Evolutionary conservation across 2,888 invertebrate species (phyloP), one percentile per base, ranked within the genome.

Genomic region (Ophion obscuratus): DNA sequence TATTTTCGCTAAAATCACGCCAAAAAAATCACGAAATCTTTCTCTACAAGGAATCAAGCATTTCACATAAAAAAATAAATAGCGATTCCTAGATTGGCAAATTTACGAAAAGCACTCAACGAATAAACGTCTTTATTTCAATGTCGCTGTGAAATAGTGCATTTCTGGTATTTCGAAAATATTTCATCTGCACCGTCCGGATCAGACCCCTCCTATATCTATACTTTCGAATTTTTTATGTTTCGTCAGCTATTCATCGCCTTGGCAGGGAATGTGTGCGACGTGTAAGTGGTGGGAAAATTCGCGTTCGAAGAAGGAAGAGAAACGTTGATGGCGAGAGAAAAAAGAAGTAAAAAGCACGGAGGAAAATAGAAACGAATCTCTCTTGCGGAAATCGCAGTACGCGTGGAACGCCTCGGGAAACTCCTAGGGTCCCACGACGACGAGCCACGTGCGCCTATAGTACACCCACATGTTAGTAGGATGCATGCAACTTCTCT

Each of bases 371-470:
- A 76, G 66, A 75, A 75, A 62, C 74, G 74, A 62, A 62, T 62
- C 27, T 44, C 61, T 79, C 70, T 68, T 27, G 68, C 79, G 61
- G 47, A 70, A 70, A 70, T 53, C 31, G 66, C 66, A 53, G 47
- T 70, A 70, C 7, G 57, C 67, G 62, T 66, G 68, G 68, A 31
- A 36, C 57, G 67, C 68, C 20, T 78, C 78, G 40, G 68, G 78
- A 70, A 44, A 44, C 64, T 80, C 27, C n/a, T 61, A 31, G 61
- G 79, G 70, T 85, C 85, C 82, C 85, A 40, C 40, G 40, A 85
- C 85, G 85, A 78, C 67, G 74, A 78, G 62, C 80, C 71, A 67
- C 78, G 75, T 74, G 83, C 78, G 78, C 78, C 78, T 66, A 47
- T 66, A 47, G 70, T 76, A 66, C 73, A 74, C 81, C 73, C 74